Evolutionary conservation across 1,140 invertebrate species (phyloP).

Genomic region (Steinernema khuongi): DNA sequence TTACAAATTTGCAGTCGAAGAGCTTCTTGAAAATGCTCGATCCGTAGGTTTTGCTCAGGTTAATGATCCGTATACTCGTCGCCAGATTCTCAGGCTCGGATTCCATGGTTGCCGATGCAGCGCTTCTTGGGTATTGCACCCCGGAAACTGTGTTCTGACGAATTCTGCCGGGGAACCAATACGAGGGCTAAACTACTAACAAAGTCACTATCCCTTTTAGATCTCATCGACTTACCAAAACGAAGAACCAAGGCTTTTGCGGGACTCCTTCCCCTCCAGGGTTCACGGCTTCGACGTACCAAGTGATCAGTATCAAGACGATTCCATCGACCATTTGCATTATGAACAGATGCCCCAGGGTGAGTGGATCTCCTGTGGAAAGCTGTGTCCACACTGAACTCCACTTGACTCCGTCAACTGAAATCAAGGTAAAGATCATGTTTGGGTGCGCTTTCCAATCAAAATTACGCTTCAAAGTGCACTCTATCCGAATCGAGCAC

Average conservation of each 20-base stretch:
- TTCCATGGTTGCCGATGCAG: constrained; percentile 60
- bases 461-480: too few relatives aligned
- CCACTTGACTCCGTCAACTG: too few relatives aligned
- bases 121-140: constrained; percentile 37
- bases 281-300: constrained; percentile 69
- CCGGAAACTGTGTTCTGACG: constrained; percentile 53
- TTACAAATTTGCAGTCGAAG: constrained; percentile 59
- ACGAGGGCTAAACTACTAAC: constrained; percentile 60
- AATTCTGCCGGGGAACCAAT: constrained; percentile 65
- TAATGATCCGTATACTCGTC: constrained; percentile 30
- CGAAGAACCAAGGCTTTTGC: constrained; percentile 38
- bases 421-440: too few relatives aligned
- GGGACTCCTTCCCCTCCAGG: constrained; percentile 61
- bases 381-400: too few relatives aligned
- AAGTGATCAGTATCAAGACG: constrained; percentile 68
- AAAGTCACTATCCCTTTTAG: constrained; percentile 21
- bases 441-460: too few relatives aligned
- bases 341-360: constrained; percentile 60
- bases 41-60: constrained; percentile 35
- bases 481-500: too few relatives aligned
- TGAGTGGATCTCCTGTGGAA: constrained; percentile 43
- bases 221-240: constrained; percentile 31
- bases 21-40: constrained; percentile 53
- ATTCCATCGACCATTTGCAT: constrained; percentile 67
- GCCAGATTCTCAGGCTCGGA: constrained; percentile 35